These are phyloP conservation scores for Alcedo quadribrachys DNA, from an alignment of 2,797 vertebrate genomes.

Conservation along the genomic window DNA sequence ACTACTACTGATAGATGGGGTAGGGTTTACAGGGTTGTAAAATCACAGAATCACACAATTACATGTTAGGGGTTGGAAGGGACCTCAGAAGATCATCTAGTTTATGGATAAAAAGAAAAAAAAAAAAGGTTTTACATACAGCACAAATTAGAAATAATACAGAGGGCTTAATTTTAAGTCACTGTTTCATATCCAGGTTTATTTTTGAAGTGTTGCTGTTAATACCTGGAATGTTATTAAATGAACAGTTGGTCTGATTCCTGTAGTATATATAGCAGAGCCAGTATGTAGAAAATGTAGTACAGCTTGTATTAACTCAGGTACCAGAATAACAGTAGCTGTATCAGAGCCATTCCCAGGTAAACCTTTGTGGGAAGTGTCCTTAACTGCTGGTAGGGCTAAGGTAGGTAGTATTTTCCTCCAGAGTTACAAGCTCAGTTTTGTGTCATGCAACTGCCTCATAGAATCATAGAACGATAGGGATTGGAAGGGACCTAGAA, in stretches of 20 bases:
- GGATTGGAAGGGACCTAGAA: no score
- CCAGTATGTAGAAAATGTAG: neutral
- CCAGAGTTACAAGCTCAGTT: neutral
- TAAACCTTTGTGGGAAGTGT: neutral
- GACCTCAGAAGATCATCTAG: neutral
- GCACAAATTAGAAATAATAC: neutral
- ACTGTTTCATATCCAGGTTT: neutral
- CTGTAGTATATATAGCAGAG: neutral
- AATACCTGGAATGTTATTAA: neutral
- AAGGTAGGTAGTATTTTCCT: neutral
- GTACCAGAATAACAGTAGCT: neutral
- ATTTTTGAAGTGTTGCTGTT: neutral
- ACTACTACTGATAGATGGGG: neutral
- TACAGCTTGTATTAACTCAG: neutral
- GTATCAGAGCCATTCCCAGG: neutral
- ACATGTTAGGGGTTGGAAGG: no score
- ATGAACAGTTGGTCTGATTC: neutral
- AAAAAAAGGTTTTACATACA: neutral
- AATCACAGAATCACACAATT: neutral
- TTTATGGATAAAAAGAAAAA: neutral
- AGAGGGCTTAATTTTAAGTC: neutral
- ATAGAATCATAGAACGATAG: no score
- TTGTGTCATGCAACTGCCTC: neutral
- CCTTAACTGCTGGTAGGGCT: neutral
- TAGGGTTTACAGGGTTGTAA: neutral